Conservation (phyloP, 2,113 vertebrate genomes). For the Microcebus ravelobensis region DNA sequence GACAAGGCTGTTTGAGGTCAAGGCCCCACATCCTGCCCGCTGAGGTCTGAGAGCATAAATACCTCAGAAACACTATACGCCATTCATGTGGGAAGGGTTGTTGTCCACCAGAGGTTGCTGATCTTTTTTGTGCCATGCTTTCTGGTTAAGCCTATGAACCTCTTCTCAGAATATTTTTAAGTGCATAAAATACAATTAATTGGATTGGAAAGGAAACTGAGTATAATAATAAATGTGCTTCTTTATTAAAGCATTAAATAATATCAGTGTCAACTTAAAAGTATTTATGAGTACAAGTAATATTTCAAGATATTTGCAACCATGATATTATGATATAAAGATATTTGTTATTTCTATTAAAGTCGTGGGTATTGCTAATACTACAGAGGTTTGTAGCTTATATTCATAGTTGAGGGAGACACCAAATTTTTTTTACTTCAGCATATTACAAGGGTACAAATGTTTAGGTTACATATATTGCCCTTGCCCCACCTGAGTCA, state of each 20-base stretch:
- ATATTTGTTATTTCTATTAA: background rate
- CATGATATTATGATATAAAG: background rate
- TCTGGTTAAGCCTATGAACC: background rate
- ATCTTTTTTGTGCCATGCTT: background rate
- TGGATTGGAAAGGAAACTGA: background rate
- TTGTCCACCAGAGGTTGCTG: background rate
- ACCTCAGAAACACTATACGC: background rate
- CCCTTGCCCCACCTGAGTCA: too few relatives aligned
- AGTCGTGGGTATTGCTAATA: background rate
- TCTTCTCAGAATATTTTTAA: constrained; percentile 43
- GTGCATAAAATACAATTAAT: background rate
- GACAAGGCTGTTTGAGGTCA: background rate
- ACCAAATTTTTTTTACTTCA: background rate
- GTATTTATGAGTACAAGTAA: background rate
- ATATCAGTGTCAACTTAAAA: background rate
- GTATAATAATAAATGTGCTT: background rate
- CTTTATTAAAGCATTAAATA: background rate
- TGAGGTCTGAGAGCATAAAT: background rate
- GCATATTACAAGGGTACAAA: too few relatives aligned
- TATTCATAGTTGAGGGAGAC: background rate
- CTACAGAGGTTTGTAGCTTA: background rate
- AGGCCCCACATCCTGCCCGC: background rate
- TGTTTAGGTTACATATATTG: too few relatives aligned
- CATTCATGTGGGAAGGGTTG: background rate
- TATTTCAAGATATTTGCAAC: background rate